Conservation (phyloP, 2,113 vertebrate genomes). For the Halichoeres trimaculatus region DNA sequence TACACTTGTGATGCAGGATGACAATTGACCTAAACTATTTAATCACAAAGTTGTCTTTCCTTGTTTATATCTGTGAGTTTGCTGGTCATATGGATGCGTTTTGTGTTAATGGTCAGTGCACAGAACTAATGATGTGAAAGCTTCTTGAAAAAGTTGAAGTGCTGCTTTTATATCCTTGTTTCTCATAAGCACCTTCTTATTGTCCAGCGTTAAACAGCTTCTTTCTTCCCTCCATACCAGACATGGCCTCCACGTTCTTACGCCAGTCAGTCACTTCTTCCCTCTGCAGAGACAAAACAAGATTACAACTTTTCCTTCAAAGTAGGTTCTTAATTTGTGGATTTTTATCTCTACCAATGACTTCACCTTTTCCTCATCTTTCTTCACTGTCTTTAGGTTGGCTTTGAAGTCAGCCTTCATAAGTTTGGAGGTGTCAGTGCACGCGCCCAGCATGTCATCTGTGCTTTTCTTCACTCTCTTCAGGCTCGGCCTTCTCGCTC, state of each 20-base stretch:
- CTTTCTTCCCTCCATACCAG: constrained; percentile 86
- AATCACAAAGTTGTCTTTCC: too few relatives aligned
- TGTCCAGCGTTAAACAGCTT: constrained; percentile 79
- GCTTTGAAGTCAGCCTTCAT: constrained; percentile 84
- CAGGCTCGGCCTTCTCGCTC: constrained; percentile 83
- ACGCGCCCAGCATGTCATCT: constrained; percentile 85
- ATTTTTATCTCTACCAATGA: background rate
- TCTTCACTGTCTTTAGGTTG: constrained; percentile 86
- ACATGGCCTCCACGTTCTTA: constrained; percentile 86
- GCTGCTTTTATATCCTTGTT: background rate
- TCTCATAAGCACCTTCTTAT: constrained; percentile 7
- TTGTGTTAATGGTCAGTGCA: background rate
- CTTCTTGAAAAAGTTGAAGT: background rate
- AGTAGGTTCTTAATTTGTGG: background rate
- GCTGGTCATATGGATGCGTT: too few relatives aligned
- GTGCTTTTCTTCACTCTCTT: constrained; percentile 83
- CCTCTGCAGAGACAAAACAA: background rate
- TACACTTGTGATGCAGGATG: too few relatives aligned
- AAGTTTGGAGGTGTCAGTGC: constrained; percentile 78
- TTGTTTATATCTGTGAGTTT: too few relatives aligned
- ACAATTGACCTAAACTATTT: too few relatives aligned
- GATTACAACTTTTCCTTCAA: background rate
- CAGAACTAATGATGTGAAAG: background rate
- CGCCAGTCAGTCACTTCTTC: constrained; percentile 84
- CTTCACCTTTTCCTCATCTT: constrained; percentile 83